Evolutionary conservation across 2,113 vertebrate species (phyloP).

Genomic region (Heptranchias perlo): DNA sequence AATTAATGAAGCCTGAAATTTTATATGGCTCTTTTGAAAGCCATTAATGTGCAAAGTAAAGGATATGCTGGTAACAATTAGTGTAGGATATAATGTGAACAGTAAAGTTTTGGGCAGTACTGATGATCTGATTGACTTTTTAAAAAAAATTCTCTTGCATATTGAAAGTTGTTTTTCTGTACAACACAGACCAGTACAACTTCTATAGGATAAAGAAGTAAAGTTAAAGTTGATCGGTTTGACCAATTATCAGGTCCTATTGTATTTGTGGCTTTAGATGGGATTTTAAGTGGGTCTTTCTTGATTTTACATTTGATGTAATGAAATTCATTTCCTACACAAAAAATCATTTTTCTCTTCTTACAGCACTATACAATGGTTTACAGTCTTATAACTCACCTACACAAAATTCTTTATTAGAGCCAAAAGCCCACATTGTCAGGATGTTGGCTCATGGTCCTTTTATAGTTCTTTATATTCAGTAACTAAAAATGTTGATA

Average conservation of each 20-base stretch:
- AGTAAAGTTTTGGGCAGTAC: constrained; percentile 48
- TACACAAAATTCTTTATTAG: neutral
- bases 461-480: neutral
- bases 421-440: neutral
- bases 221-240: neutral
- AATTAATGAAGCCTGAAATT: constrained; percentile 81
- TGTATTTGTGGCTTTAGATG: neutral
- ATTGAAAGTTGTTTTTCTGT: neutral
- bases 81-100: constrained; percentile 75
- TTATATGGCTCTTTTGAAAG: constrained; percentile 76
- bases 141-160: neutral
- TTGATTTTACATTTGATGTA: neutral
- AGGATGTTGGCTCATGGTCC: neutral
- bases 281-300: neutral
- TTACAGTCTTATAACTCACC: neutral
- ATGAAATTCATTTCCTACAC: no score
- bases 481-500: neutral
- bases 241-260: neutral
- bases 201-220: no score
- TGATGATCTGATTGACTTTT: neutral
- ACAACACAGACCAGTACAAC: neutral
- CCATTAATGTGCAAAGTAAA: constrained; percentile 75
- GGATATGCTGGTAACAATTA: constrained; percentile 74
- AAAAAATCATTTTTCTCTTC: neutral
- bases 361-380: neutral